These are phyloP conservation scores for Cylloceria caligata DNA, from an alignment of 2,888 invertebrate species.

Conservation along the genomic window DNA sequence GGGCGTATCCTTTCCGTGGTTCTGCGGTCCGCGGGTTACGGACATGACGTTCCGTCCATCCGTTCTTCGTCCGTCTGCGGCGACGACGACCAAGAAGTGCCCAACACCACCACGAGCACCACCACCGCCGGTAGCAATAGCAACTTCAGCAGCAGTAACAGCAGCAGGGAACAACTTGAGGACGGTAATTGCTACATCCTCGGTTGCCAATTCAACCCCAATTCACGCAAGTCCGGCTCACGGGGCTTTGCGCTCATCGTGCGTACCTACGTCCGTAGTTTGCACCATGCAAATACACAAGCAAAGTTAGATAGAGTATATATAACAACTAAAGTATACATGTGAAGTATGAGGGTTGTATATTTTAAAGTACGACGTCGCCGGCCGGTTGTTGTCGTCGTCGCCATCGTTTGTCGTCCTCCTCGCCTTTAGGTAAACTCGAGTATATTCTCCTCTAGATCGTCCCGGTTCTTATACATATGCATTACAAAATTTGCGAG, in stretches of 20 bases:
- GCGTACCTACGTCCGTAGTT: background rate
- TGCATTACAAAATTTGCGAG: conserved; percentile 64
- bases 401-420: no score
- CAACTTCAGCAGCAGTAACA: conserved; percentile 26
- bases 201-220: conserved; percentile 78
- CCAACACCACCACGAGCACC: conserved; percentile 19
- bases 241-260: conserved; percentile 41
- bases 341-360: background rate
- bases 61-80: conserved; percentile 46
- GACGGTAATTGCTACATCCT: conserved; percentile 82
- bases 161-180: conserved; percentile 76
- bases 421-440: conserved; percentile 40
- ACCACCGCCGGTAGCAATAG: conserved; percentile 11
- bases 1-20: conserved; percentile 82
- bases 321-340: background rate
- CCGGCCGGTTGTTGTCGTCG: conserved; percentile 30
- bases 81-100: conserved; percentile 43
- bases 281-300: conserved; percentile 18
- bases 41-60: conserved; percentile 59
- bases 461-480: conserved; percentile 70
- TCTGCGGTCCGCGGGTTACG: conserved; percentile 78
- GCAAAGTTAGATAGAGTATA: background rate
- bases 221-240: conserved; percentile 77
- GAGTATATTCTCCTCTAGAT: conserved; percentile 28
- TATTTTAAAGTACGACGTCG: conserved; percentile 44